A percentile compares a stretch with the other conserved stretches of the same genome.
Conservation (phyloP, 2,888 invertebrate species). For the Callinectes sapidus region DNA sequence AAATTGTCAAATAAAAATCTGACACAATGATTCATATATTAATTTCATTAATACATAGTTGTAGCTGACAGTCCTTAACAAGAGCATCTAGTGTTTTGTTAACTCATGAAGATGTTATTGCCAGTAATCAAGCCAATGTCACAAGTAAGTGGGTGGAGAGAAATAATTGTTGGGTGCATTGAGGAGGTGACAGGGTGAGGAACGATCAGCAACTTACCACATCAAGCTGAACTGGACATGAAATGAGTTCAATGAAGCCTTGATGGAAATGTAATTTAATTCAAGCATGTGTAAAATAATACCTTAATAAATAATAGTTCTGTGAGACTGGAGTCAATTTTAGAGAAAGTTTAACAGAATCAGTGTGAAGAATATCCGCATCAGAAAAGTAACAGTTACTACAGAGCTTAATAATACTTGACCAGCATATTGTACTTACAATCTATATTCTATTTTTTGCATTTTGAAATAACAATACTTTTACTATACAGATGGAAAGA, state of each 20-base stretch:
- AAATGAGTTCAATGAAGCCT: slow-evolving; percentile 24
- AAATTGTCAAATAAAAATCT: background rate
- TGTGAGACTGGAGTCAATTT: background rate
- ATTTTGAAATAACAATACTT: slow-evolving; percentile 1
- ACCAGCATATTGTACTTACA: background rate
- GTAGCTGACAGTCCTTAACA: background rate
- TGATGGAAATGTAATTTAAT: background rate
- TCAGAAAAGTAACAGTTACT: background rate
- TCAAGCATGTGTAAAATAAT: background rate
- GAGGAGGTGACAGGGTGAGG: background rate
- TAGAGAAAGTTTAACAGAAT: background rate
- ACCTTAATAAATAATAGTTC: background rate
- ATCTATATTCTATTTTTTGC: slow-evolving; percentile 1
- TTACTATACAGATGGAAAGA: too few species aligned
- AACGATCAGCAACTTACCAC: slow-evolving; percentile 37
- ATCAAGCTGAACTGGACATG: slow-evolving; percentile 22
- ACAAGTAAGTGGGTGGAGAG: background rate
- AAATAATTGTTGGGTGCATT: background rate
- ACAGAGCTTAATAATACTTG: background rate
- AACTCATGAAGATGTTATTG: background rate
- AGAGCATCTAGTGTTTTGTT: background rate
- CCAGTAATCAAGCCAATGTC: slow-evolving; percentile 1
- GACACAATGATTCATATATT: background rate
- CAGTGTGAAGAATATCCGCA: background rate
- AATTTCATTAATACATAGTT: background rate